A percentile compares a stretch with the other conserved stretches of the same genome.
These are phyloP conservation scores for Choreutis nemorana DNA, from an alignment of 2,888 invertebrate genomes.

Conservation along the genomic window DNA sequence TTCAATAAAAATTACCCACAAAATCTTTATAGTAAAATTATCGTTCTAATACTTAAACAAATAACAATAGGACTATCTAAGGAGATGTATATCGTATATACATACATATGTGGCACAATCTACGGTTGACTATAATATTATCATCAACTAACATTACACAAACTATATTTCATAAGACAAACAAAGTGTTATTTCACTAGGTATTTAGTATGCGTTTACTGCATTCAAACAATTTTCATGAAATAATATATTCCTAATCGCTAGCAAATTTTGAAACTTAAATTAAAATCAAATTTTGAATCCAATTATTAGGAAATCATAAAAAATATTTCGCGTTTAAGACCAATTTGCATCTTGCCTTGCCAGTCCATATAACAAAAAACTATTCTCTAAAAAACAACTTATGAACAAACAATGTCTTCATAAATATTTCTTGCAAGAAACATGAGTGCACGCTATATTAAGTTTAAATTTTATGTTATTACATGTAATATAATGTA, in stretches of 20 bases:
- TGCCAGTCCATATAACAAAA: too few relatives aligned
- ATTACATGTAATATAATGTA: slow-evolving; percentile 31
- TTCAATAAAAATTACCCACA: slow-evolving; percentile 29
- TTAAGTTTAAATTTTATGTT: slow-evolving; percentile 15
- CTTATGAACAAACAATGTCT: slow-evolving; percentile 10
- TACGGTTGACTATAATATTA: slow-evolving; percentile 22
- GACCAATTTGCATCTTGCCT: too few relatives aligned
- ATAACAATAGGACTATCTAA: slow-evolving; percentile 56
- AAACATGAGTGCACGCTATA: slow-evolving; percentile 30
- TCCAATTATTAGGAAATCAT: too few relatives aligned
- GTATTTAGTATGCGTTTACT: not conserved
- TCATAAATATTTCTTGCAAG: slow-evolving; percentile 17
- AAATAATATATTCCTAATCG: not conserved
- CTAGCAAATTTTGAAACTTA: slow-evolving; percentile 6
- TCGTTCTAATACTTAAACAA: slow-evolving; percentile 40
- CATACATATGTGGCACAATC: slow-evolving; percentile 58
- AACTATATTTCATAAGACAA: too few relatives aligned
- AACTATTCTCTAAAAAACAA: not conserved
- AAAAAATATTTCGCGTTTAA: slow-evolving; percentile 16
- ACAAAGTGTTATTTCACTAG: not conserved
- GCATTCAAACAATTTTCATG: not conserved
- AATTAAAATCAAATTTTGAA: slow-evolving; percentile 5
- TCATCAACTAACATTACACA: too few relatives aligned
- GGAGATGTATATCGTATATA: slow-evolving; percentile 48
- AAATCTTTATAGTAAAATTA: slow-evolving; percentile 41